These are phyloP conservation scores for Morpho achilles DNA, from an alignment of 2,888 invertebrate species.

Conservation along the genomic window DNA sequence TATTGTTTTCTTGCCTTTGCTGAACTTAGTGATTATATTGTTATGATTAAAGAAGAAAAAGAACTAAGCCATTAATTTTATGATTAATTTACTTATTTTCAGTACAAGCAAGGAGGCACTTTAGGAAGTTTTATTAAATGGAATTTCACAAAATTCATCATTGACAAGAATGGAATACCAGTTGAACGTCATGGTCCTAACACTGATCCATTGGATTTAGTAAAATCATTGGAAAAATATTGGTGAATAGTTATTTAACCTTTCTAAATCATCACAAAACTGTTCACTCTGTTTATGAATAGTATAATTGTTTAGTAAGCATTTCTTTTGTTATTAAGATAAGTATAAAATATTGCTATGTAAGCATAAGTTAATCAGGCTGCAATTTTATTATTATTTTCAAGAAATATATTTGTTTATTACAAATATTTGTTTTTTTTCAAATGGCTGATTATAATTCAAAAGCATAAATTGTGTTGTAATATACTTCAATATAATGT, in stretches of 20 bases:
- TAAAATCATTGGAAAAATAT: slow-evolving; percentile 77
- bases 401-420: slow-evolving; percentile 1
- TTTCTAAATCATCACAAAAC: neutral
- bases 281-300: too few relatives aligned
- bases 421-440: slow-evolving; percentile 3
- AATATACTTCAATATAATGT: too few relatives aligned
- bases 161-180: slow-evolving; percentile 85
- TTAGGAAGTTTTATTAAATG: slow-evolving; percentile 86
- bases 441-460: neutral
- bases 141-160: slow-evolving; percentile 92
- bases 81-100: slow-evolving; percentile 27
- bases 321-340: too few relatives aligned
- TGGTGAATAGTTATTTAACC: slow-evolving; percentile 50
- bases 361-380: neutral
- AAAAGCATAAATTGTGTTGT: too few relatives aligned
- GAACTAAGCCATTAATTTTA: too few relatives aligned
- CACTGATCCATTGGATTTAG: slow-evolving; percentile 72
- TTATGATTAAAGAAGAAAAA: neutral
- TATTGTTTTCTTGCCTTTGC: neutral
- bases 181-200: slow-evolving; percentile 83
- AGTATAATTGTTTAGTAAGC: too few relatives aligned
- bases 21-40: too few relatives aligned
- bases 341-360: too few relatives aligned
- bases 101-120: slow-evolving; percentile 76
- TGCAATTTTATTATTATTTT: slow-evolving; percentile 5